A percentile compares a stretch with the other conserved stretches of the same genome.
phyloP scores from a whole-genome alignment of 2,888 invertebrate species.

The Drosophila nr. perissopoda region DNA sequence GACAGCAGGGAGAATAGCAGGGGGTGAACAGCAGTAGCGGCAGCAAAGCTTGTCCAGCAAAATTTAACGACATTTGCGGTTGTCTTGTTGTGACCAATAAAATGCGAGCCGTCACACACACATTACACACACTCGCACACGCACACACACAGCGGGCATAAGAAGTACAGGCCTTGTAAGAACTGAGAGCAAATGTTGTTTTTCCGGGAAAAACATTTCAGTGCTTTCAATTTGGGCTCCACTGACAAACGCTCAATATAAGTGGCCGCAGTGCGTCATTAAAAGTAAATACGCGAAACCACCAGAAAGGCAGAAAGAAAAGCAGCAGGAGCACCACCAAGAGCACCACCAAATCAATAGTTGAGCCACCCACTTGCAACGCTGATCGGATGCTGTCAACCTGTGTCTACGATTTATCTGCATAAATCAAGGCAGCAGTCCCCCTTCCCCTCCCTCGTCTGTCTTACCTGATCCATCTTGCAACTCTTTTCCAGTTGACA shows the following conservation, averaged over 20 bases:
- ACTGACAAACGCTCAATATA: conserved; percentile 42
- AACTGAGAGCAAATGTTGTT: conserved; percentile 32
- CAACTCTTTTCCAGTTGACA: conserved; percentile 54
- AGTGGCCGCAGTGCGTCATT: conserved; percentile 59
- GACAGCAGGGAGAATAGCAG: conserved; percentile 16
- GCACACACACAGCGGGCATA: not conserved
- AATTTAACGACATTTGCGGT: conserved; percentile 55
- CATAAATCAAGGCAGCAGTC: conserved; percentile 22
- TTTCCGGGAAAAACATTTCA: conserved; percentile 37
- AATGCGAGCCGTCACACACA: conserved; percentile 44
- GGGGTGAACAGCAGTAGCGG: not conserved
- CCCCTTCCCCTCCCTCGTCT: not conserved
- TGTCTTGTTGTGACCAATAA: conserved; percentile 34
- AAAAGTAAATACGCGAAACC: conserved; percentile 53
- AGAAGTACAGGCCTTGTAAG: conserved; percentile 21
- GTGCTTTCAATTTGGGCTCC: not conserved
- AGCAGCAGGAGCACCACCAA: not conserved
- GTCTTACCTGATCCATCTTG: not conserved
- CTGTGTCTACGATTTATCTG: conserved; percentile 61
- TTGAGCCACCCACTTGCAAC: conserved; percentile 50
- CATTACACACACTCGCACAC: not conserved
- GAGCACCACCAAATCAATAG: conserved; percentile 28
- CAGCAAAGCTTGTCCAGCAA: conserved; percentile 36
- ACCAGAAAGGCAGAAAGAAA: conserved; percentile 6
- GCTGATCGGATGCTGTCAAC: conserved; percentile 50